These are phyloP conservation scores for Cheracebus regulus DNA, from an alignment of 2,797 vertebrate species.

Conservation along the genomic window DNA sequence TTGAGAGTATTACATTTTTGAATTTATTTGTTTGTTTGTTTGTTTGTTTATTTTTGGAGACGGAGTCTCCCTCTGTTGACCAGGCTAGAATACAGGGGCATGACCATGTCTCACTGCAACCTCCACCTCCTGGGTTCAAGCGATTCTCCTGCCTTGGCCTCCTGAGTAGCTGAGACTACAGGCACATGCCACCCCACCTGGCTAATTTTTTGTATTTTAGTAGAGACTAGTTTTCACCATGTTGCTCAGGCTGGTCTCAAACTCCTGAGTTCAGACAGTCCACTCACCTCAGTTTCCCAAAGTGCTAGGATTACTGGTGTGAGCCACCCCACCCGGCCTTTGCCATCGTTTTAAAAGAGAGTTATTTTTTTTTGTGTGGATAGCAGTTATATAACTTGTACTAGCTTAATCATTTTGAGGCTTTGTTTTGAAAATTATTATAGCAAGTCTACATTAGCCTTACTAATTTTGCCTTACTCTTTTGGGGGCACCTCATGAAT, in stretches of 20 bases:
- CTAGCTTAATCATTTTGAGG: not conserved
- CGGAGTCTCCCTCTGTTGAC: accelerated
- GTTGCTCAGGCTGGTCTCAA: too few species aligned
- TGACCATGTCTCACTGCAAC: too few species aligned
- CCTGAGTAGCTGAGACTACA: too few species aligned
- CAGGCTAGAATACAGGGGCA: too few species aligned
- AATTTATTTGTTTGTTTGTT: not conserved
- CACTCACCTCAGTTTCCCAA: accelerated
- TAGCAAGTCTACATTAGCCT: not conserved
- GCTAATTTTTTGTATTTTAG: too few species aligned
- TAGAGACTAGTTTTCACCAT: too few species aligned
- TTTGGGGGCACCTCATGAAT: not conserved
- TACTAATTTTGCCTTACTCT: not conserved
- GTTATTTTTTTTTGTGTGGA: not conserved
- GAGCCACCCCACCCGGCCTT: not conserved
- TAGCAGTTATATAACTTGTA: not conserved
- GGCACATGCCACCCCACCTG: too few species aligned
- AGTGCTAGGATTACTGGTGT: too few species aligned
- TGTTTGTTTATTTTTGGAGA: too few species aligned
- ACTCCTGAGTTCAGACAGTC: too few species aligned
- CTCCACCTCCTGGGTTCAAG: too few species aligned
- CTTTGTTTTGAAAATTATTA: not conserved
- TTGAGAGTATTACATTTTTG: not conserved
- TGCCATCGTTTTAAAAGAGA: not conserved
- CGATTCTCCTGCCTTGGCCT: too few species aligned